Evolutionary conservation across 1,140 invertebrate species (phyloP).

Genomic region (Dendrolimus punctatus): DNA sequence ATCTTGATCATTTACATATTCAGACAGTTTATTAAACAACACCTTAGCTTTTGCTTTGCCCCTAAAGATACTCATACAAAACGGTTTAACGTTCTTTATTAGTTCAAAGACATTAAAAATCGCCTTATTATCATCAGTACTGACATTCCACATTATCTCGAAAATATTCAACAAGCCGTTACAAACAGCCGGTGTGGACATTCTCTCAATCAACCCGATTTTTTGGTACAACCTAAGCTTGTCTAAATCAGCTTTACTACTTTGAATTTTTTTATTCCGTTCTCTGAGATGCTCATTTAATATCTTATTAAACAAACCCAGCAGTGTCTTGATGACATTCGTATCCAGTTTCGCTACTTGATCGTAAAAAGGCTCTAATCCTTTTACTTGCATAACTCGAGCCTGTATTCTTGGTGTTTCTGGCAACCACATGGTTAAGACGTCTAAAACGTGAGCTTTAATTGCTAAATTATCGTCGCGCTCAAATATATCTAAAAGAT

Average conservation of each 20-base stretch:
- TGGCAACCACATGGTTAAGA: conserved; percentile 43
- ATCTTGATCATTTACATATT: conserved; percentile 18
- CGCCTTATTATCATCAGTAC: conserved; percentile 12
- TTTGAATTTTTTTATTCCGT: conserved; percentile 19
- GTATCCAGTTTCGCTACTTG: conserved; percentile 42
- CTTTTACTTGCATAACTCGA: conserved; percentile 47
- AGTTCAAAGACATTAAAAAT: conserved; percentile 31
- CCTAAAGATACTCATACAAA: conserved; percentile 32
- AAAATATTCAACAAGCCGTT: conserved; percentile 47
- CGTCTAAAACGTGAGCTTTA: conserved; percentile 39
- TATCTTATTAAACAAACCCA: conserved; percentile 49
- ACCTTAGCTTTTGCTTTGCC: conserved; percentile 20
- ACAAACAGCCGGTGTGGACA: conserved; percentile 36
- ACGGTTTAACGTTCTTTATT: conserved; percentile 36
- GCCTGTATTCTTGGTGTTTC: conserved; percentile 43
- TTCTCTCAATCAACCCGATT: conserved; percentile 44
- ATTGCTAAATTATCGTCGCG: conserved; percentile 32
- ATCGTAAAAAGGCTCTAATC: conserved; percentile 45
- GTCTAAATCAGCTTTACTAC: conserved; percentile 19
- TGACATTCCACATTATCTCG: conserved; percentile 20
- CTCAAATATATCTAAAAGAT: conserved; percentile 50
- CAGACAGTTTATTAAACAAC: conserved; percentile 24
- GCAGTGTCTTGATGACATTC: conserved; percentile 22
- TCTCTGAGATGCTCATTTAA: conserved; percentile 41
- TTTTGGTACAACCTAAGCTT: conserved; percentile 33